Base-by-base conservation (phyloP, 2,797 vertebrate species). In the Siniperca obscura region DNA sequence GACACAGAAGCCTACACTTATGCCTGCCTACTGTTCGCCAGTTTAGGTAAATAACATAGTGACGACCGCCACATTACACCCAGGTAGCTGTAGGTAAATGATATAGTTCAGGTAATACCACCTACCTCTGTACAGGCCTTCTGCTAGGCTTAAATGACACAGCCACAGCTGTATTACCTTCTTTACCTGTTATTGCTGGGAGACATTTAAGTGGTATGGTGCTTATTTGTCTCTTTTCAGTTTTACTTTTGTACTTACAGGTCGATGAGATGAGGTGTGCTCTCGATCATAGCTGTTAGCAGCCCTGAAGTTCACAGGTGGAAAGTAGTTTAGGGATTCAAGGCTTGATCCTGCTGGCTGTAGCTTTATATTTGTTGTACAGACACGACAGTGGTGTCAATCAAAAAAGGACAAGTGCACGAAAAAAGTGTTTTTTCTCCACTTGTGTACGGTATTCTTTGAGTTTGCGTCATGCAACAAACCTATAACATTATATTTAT, bases 1-100 rank as follows among this genome's bases (percentile, higher is more conserved):
- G 92, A 91, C 88, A 81, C 84, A 52, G 44, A 83, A 83, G 86
- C 82, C 92, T 92, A 16, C 92, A 93, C 89, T 93, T 94, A 93
- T 10, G 56, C 70, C 27, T n/a, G 71, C 50, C 53, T 77, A 62
- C 84, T 82, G 84, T 83, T 77, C 71, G 5, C 83, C 79, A 75
- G 76, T 89, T 83, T 22, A 66, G 73, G 25, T 81, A 91, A 92
- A 93, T 91, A 65, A 90, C 87, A 92, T 7, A 16, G 84, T 34
- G 76, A 83, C 46, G 22, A 66, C 76, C n/a, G 46, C 67, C 75
- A 55, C 83, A 81, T 88, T 82, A 79, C 81, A 27, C 72, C 30
- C 75, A 60, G 76, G 38, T 88, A 60, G 72, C 84, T 83, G 86
- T 30, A 73, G 83, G 55, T 89, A 91, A 92, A 91, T 91, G 82